These are phyloP conservation scores for Numenius arquata DNA, from an alignment of 2,113 vertebrate genomes.

Conservation along the genomic window DNA sequence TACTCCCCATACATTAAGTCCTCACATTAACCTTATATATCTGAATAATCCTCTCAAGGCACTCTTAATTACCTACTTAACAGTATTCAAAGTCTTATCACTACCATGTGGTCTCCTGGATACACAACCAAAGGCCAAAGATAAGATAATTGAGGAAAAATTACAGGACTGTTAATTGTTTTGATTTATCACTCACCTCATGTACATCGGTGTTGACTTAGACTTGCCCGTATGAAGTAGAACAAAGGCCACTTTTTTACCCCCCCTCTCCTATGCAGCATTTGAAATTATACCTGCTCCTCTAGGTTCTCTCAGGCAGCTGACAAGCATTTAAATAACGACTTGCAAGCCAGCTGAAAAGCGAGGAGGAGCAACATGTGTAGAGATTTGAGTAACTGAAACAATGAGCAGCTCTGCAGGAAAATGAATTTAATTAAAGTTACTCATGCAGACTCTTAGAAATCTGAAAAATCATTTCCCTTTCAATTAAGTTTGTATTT, in stretches of 20 bases:
- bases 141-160: not conserved
- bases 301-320: not conserved
- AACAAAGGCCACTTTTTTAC: not conserved
- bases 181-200: not conserved
- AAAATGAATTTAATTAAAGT: conserved; percentile 64
- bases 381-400: conserved; percentile 31
- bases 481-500: conserved; percentile 53
- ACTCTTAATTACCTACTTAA: not conserved
- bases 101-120: not conserved
- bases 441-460: conserved; percentile 46
- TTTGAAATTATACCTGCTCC: not conserved
- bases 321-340: conserved; percentile 1
- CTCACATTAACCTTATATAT: not conserved
- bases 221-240: not conserved
- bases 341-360: conserved; percentile 9
- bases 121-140: not conserved
- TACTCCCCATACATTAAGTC: not conserved
- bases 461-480: conserved; percentile 45
- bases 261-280: not conserved
- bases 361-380: conserved; percentile 2
- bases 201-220: not conserved
- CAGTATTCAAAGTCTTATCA: not conserved
- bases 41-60: not conserved
- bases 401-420: conserved; percentile 18
- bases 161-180: not conserved